phyloP scores from a whole-genome alignment of 2,797 vertebrate genomes.

The Heterohyrax brucei region DNA sequence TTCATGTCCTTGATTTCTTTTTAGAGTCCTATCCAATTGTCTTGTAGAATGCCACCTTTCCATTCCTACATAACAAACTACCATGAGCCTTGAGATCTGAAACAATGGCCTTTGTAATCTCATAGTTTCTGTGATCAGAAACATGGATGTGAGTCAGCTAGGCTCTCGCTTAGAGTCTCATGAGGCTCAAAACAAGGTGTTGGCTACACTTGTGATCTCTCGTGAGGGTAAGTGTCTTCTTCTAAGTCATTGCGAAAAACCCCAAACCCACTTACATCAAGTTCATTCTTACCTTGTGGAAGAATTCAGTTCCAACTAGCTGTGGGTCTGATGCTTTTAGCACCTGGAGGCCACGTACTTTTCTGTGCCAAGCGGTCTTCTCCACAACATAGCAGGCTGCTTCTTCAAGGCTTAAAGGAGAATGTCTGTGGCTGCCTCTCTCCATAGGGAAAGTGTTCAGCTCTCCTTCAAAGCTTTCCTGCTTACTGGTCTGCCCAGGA shows the following conservation, averaged over 20 bases:
- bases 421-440: neutral
- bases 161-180: neutral
- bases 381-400: neutral
- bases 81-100: neutral
- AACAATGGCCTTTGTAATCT: neutral
- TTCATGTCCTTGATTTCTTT: neutral
- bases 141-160: neutral
- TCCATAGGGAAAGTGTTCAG: neutral
- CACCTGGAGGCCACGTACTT: neutral
- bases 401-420: neutral
- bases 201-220: neutral
- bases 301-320: neutral
- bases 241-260: neutral
- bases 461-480: neutral
- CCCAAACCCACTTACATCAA: too few species aligned
- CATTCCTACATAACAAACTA: conserved; percentile 19
- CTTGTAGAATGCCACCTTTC: conserved; percentile 2
- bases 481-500: neutral
- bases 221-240: neutral
- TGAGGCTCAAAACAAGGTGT: neutral
- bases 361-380: neutral
- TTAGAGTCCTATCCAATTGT: neutral
- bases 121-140: fast-evolving
- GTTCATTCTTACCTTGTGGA: too few species aligned
- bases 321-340: neutral